A percentile compares a stretch with the other conserved stretches of the same genome.
These are phyloP conservation scores for Eonycteris spelaea DNA, from an alignment of 2,113 vertebrate genomes.

Conservation along the genomic window DNA sequence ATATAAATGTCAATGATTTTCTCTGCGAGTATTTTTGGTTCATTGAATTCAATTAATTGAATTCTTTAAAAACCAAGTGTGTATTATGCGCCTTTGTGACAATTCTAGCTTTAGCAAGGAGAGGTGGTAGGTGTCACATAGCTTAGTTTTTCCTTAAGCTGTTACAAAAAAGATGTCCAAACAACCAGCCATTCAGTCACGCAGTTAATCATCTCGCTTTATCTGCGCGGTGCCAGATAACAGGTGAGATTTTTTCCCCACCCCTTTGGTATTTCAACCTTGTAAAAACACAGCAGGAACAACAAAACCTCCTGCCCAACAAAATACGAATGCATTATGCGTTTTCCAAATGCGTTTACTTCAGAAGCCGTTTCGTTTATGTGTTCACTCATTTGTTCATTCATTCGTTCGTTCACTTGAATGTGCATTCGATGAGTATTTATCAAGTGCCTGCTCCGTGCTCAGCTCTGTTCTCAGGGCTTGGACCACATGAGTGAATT, in stretches of 20 bases:
- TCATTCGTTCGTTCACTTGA: background rate
- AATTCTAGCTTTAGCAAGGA: background rate
- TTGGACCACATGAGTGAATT: background rate
- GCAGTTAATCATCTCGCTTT: background rate
- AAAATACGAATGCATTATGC: background rate
- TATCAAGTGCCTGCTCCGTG: background rate
- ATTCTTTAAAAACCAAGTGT: constrained; percentile 49
- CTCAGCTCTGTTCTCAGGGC: background rate
- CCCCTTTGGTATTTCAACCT: background rate
- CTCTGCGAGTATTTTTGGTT: constrained; percentile 58
- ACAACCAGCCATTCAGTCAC: background rate
- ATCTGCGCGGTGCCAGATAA: background rate
- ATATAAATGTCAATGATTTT: constrained; percentile 62
- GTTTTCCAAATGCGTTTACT: background rate
- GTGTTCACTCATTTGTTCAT: background rate
- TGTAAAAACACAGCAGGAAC: background rate
- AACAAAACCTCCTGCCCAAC: background rate
- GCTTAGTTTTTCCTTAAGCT: background rate
- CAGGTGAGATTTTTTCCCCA: background rate
- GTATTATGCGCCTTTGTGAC: constrained; percentile 27
- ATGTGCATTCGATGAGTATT: background rate
- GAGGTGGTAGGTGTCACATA: background rate
- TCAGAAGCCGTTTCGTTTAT: background rate
- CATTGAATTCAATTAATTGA: constrained; percentile 58
- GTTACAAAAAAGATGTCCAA: background rate